phyloP scores from a whole-genome alignment of 2,113 vertebrate species.

The Phyllopteryx taeniolatus region DNA sequence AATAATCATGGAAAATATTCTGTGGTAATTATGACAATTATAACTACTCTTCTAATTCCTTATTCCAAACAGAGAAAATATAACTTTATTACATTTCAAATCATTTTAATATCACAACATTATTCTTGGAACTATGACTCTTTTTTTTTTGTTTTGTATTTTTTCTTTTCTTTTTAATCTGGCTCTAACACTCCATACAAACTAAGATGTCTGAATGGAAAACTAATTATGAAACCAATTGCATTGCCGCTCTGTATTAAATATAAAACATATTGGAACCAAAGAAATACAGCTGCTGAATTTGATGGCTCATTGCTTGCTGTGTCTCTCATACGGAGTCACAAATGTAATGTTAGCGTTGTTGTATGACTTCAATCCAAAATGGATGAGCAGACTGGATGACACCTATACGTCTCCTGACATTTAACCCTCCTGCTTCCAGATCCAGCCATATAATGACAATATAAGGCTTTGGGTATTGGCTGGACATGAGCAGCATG shows the following conservation, averaged over 20 bases:
- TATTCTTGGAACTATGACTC: no score
- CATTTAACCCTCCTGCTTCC: constrained; percentile 53
- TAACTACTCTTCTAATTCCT: no score
- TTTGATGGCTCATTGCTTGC: background rate
- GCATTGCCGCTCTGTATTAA: background rate
- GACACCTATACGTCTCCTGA: constrained; percentile 61
- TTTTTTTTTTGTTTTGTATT: no score
- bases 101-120: no score
- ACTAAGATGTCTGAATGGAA: background rate
- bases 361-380: background rate
- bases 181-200: no score
- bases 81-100: no score
- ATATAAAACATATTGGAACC: background rate
- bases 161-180: no score
- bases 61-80: no score
- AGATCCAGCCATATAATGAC: constrained; percentile 21
- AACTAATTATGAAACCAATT: background rate
- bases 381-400: constrained; percentile 45
- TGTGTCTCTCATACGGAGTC: no score
- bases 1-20: no score
- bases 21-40: no score
- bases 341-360: background rate
- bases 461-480: background rate
- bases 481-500: constrained; percentile 38
- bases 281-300: background rate